Evolutionary conservation across 2,113 vertebrate species (phyloP), one percentile per base, ranked within the genome.

Genomic region (Patagioenas fasciata): DNA sequence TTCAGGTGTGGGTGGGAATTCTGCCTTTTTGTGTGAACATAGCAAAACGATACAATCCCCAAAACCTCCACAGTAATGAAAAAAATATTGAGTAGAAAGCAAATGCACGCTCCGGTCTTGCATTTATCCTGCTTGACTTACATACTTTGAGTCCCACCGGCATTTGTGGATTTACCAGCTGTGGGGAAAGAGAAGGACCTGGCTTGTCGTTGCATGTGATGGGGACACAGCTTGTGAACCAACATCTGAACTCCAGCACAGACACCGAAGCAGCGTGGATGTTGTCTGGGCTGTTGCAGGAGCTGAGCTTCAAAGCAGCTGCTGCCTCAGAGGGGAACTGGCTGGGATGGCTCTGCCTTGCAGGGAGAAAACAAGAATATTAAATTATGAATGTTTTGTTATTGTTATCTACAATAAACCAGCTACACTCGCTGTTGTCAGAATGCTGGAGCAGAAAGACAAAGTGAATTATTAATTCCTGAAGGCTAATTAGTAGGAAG

Each of bases 381-480:
- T 29, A 54, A 88, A 85, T 48, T 10, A 47, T 15, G 77, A 40
- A 44, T 78, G 78, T 69, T 64, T 84, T 58, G 34, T 64, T 50
- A 23, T 47, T 72, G 53, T 71, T 86, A 83, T 36, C 79, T 57
- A 19, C 87, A 75, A 5, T 9, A 48, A 54, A 93, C 64, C 82
- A 66, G 69, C n/a, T 51, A 77, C 3, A 0, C 38, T 92, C 0
- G 0, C 77, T 54, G 47, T 4, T 61, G 75, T 84, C 82, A 88
- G 66, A 84, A 70, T 0, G 2, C 34, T 77, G 77, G 7, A 65
- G 77, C 64, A 18, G 61, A 81, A 79, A 44, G 56, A 91, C 77
- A 83, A 83, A 42, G 28, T 93, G 74, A 93, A 85, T 82, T 79
- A 92, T 87, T 95, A 86, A 93, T 90, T 94, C 51, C 58, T 77